Evolutionary conservation across 2,113 vertebrate species (phyloP).

Genomic region (Lamprotornis superbus): DNA sequence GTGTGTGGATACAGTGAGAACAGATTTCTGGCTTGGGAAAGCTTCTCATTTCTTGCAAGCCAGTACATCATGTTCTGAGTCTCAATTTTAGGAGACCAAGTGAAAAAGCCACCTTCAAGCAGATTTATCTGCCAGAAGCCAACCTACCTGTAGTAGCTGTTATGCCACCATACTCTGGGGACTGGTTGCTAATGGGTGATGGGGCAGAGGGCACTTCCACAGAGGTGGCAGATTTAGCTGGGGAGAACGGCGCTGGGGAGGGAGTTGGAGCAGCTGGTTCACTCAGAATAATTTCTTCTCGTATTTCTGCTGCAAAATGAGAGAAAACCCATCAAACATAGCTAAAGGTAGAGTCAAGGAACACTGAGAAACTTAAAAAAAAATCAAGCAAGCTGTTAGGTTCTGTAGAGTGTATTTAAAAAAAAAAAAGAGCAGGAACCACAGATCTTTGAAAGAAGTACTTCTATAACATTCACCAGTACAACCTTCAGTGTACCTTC

Average conservation of each 20-base stretch:
- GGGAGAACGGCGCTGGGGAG: conserved; percentile 89
- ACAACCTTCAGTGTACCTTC: neutral
- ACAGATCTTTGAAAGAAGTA: neutral
- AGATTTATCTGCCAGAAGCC: neutral
- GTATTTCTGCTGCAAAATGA: conserved; percentile 77
- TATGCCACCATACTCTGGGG: conserved; percentile 86
- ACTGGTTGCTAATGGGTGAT: conserved; percentile 86
- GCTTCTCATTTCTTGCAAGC: neutral
- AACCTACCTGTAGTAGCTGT: conserved; percentile 87
- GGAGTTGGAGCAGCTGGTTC: conserved; percentile 84
- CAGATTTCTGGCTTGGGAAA: neutral
- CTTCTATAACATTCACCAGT: neutral
- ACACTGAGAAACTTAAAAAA: neutral
- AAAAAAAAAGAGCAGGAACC: neutral
- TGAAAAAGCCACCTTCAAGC: neutral
- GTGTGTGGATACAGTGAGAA: neutral
- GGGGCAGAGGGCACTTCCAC: conserved; percentile 83
- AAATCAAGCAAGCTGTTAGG: neutral
- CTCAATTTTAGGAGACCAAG: neutral
- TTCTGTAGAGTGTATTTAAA: neutral
- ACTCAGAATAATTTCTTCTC: conserved; percentile 82
- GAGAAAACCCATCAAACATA: neutral
- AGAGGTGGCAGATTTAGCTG: conserved; percentile 87
- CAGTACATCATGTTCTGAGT: neutral
- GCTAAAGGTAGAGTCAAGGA: neutral